Base-by-base conservation (phyloP, 2,888 invertebrate genomes). In the Nomada ruficornis region DNA sequence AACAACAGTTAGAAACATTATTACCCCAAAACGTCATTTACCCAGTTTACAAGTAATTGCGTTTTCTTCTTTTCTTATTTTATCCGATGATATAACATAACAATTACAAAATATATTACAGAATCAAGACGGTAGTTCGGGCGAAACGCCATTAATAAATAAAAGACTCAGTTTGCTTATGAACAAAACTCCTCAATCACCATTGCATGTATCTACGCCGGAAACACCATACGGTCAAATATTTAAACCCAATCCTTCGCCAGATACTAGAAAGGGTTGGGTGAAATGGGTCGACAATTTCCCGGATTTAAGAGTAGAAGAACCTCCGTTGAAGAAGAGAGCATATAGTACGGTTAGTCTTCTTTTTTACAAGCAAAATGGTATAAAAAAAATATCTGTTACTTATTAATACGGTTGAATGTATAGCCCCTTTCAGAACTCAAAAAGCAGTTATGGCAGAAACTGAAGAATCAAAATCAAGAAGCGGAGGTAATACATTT, bases 191-290 rank as follows among this genome's bases (percentile, higher is more conserved):
- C 94, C 94, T 7, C 89, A 91, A 75, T 92, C 94, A 29, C 95
- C 94, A 15, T 93, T 93, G 82, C 93, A 94, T 65, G 91, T 95
- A 3, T 92, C 94, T 18, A 96, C 96, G 0, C 96, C 96, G 0
- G 95, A 95, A 1, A 95, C 95, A 11, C 95, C 96, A 0, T 94
- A 95, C 76, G 95, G 95, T 2, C 93, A 94, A 52, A 92, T 94
- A 73, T 93, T 95, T 55, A 91, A 91, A 44, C 92, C 94, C 0
- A 93, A 95, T 91, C 95, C 95, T 3, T 94, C 95, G 0, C 94
- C 95, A 0, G 91, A 92, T 11, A 94, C 95, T 2, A 93, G 94
- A 75, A 95, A 96, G 89, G 92, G 92, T 26, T 94, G 94, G 94
- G 90, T 94, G 29, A 94, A 93, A 77, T 95, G 94, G 94, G 91